Evolutionary conservation across 2,113 vertebrate genomes (phyloP).

Genomic region (Coturnix japonica): DNA sequence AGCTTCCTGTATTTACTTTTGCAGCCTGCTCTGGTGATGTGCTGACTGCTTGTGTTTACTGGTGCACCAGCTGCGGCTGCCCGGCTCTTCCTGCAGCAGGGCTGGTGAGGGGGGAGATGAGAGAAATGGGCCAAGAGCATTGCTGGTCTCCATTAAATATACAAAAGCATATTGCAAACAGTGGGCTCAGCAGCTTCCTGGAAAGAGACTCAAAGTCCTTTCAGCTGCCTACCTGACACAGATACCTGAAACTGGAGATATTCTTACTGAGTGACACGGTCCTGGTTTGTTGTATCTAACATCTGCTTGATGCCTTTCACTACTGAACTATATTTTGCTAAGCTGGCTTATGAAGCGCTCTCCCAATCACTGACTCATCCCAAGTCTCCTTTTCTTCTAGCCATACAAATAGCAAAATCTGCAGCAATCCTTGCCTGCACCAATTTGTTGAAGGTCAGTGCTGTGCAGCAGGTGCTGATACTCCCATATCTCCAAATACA

Average conservation of each 20-base stretch:
- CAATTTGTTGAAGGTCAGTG: fast-evolving
- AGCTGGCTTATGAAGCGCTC: fast-evolving
- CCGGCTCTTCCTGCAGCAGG: slow-evolving; percentile 42
- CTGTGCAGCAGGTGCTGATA: fast-evolving
- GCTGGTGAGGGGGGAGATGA: fast-evolving
- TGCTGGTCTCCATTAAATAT: not conserved
- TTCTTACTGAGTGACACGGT: fast-evolving
- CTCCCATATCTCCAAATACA: fast-evolving
- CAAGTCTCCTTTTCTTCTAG: fast-evolving
- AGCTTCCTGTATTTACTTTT: slow-evolving; percentile 80
- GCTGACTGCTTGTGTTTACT: slow-evolving; percentile 72
- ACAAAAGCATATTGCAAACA: not conserved
- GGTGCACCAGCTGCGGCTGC: slow-evolving; percentile 74
- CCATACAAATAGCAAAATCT: not conserved
- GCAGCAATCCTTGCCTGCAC: not conserved
- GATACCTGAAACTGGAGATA: not conserved
- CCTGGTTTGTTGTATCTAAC: fast-evolving
- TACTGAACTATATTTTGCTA: fast-evolving
- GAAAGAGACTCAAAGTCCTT: not conserved
- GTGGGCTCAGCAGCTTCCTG: not conserved
- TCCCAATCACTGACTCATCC: not conserved
- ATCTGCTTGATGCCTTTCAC: not conserved
- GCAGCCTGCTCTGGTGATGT: slow-evolving; percentile 37
- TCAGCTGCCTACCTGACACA: not conserved
- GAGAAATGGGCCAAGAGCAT: not conserved